Evolutionary conservation across 2,797 vertebrate species (phyloP), one percentile per base, ranked within the genome.

Genomic region (Petrocephalus schoutedeni): DNA sequence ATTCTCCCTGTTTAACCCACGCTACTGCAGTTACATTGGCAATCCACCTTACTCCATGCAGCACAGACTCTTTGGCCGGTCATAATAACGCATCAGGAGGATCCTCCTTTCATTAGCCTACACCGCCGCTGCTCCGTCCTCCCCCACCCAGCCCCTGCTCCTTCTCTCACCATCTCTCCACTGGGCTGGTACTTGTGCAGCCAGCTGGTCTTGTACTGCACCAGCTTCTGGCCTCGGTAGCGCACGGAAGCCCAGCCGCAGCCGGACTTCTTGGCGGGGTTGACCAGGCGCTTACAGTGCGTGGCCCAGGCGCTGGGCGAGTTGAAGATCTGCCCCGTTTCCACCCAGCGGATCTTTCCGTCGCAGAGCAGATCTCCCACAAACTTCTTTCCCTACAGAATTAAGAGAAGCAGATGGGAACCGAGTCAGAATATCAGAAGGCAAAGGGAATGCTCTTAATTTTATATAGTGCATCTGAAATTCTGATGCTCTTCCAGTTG

Each of bases 301-400:
- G 98, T 99, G 10, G 98, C 98, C 98, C 98, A 99, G 87, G 98
- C 98, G 0, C 98, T 99, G 21, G 98, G 98, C 0, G 98, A 99
- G 93, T 98, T 98, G 92, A 99, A 99, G 82, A 97, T 96, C 92
- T 99, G 98, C 0, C 97, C 98, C 0, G 97, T 98, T 93, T 98
- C 98, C 92, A 99, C 97, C 98, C 98, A 99, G 1, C 97, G 94
- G 91, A 99, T 99, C 91, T 98, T 98, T 89, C 98, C 98, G 0
- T 99, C 98, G 0, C 94, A 96, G 89, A 97, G 93, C 89, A 99
- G 95, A 93, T 99, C 98, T 0, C 98, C 98, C 12, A 97, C 92
- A 90, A 99, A 99, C 92, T 98, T 99, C 94, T 98, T 99, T 71
- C 98, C 98, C 98, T 99, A 92, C 7, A 53, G 74, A 64, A 14